These are phyloP conservation scores for Drosophila greeni DNA, from an alignment of 2,888 invertebrate species.

Conservation along the genomic window DNA sequence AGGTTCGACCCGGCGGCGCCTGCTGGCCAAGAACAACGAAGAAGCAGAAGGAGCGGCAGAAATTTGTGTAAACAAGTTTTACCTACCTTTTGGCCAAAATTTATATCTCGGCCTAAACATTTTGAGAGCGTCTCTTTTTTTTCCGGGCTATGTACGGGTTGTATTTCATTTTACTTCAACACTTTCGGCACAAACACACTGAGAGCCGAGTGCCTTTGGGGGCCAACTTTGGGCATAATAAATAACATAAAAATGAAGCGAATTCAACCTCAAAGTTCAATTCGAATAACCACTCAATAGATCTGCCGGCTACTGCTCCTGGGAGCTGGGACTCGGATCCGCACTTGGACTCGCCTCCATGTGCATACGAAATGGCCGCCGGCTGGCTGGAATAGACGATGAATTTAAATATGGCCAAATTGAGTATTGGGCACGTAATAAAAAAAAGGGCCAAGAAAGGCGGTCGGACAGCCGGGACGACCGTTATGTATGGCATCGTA, in stretches of 20 bases:
- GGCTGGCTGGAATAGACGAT: slow-evolving; percentile 73
- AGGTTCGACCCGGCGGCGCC: slow-evolving; percentile 27
- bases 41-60: not conserved
- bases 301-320: slow-evolving; percentile 48
- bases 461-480: slow-evolving; percentile 25
- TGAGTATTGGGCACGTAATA: slow-evolving; percentile 74
- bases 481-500: slow-evolving; percentile 72
- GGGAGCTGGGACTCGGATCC: slow-evolving; percentile 37
- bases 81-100: slow-evolving; percentile 54
- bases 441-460: slow-evolving; percentile 45
- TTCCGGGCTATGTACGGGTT: slow-evolving; percentile 21
- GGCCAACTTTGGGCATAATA: slow-evolving; percentile 48
- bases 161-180: slow-evolving; percentile 55
- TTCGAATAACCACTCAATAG: slow-evolving; percentile 74
- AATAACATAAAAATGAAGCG: slow-evolving; percentile 73
- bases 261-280: slow-evolving; percentile 72
- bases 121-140: slow-evolving; percentile 30
- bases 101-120: slow-evolving; percentile 56
- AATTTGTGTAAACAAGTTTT: slow-evolving; percentile 65
- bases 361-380: slow-evolving; percentile 69
- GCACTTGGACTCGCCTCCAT: slow-evolving; percentile 27
- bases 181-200: slow-evolving; percentile 26
- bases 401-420: slow-evolving; percentile 74
- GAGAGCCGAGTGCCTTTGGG: slow-evolving; percentile 8
- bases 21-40: slow-evolving; percentile 21